Evolutionary conservation across 2,888 invertebrate species (phyloP), one percentile per base, ranked within the genome.

Genomic region (Cerastis rubricosa): DNA sequence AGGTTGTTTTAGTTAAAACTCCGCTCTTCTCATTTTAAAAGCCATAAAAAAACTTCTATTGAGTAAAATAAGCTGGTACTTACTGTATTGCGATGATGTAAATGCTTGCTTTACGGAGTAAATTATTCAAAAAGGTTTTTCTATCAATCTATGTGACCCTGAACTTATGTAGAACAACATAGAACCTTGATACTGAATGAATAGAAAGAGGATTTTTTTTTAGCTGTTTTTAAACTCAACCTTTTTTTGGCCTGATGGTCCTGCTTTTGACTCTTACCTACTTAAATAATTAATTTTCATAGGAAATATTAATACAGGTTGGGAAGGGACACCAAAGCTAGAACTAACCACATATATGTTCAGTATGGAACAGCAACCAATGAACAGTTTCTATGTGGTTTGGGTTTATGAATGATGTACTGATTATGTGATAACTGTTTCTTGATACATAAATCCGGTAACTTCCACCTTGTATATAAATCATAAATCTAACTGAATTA

Each of bases 171-270:
- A 25, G 12, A 66, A 69, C n/a, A 69, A 51, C 7, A 0, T 49
- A 43, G 5, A 47, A 14, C 47, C 57, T 0, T 81, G 65, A 81
- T 49, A 51, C 3, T 78, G 74, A 59, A 51, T 45, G 2, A 35
- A 1, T 54, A 19, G 12, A 2, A 8, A 49, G 2, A 40, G 47
- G n/a, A 1, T 74, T 43, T 17, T 49, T 12, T n/a, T 35, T 19
- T 22, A 7, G n/a, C 29, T 35, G 35, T 40, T 12, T 4, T 8
- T 22, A 51, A 22, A 51, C 9, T 51, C 22, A 22, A 51, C 51
- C 8, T 51, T 7, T 25, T 14, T 25, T 25, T 57, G 14, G 14
- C 57, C 14, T 57, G 25, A 25, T 25, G 17, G 57, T 57, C 57
- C 25, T 17, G 25, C 25, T 57, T 57, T 57, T 57, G 2, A 57